A percentile compares a stretch with the other conserved stretches of the same genome.
Conservation (phyloP, 2,113 vertebrate genomes). For the Pseudopodoces humilis region DNA sequence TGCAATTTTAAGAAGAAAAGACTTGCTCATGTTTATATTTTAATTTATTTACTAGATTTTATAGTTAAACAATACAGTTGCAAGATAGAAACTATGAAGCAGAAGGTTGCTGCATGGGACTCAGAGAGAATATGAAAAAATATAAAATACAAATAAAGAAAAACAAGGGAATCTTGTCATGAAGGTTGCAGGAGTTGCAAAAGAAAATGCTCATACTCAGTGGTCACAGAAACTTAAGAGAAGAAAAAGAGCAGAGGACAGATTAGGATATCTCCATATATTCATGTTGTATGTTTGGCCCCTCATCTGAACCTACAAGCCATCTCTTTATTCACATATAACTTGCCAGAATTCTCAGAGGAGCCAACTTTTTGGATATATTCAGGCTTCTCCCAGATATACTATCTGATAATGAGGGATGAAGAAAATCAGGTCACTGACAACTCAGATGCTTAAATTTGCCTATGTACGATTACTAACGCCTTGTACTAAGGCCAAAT, state of each 20-base stretch:
- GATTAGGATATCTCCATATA: neutral
- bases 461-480: neutral
- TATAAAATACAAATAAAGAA: neutral
- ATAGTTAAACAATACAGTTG: neutral
- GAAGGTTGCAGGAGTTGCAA: neutral
- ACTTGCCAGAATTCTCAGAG: neutral
- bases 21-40: neutral
- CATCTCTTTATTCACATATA: neutral
- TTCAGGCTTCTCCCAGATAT: neutral
- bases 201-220: neutral
- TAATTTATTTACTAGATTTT: neutral
- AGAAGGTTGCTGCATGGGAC: neutral
- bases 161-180: neutral
- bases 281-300: neutral
- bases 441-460: neutral
- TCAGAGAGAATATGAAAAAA: neutral
- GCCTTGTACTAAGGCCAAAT: neutral
- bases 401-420: neutral
- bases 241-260: neutral
- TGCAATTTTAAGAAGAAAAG: neutral
- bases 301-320: neutral
- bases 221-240: neutral
- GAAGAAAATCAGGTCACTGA: neutral
- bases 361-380: neutral
- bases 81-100: neutral